Evolutionary conservation across 2,113 vertebrate genomes (phyloP).

Genomic region (Rhegmatorhina hoffmannsi): DNA sequence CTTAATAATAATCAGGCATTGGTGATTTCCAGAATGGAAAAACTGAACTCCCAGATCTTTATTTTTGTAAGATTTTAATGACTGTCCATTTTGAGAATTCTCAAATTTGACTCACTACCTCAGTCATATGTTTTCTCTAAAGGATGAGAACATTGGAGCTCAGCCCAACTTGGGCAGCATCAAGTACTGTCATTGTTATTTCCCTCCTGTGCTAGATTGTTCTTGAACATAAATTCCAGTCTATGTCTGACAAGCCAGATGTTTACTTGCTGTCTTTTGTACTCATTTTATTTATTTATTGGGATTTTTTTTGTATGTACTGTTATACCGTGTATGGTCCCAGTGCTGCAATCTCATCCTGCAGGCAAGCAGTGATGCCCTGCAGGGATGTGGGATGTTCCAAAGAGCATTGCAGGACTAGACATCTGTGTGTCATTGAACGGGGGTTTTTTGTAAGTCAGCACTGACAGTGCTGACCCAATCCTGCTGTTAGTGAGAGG

Average conservation of each 20-base stretch:
- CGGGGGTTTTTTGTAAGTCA: background rate
- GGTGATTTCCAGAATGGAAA: background rate
- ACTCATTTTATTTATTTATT: slow-evolving; percentile 3
- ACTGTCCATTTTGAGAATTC: background rate
- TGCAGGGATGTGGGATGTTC: background rate
- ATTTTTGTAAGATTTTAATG: background rate
- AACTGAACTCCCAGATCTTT: background rate
- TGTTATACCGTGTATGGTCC: background rate
- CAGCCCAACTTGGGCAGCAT: background rate
- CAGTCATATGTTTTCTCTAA: background rate
- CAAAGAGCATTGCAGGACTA: background rate
- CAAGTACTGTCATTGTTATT: slow-evolving; percentile 6
- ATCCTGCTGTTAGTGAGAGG: background rate
- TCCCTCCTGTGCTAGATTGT: slow-evolving; percentile 9
- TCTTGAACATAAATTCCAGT: background rate
- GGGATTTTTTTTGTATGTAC: background rate
- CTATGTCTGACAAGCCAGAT: background rate
- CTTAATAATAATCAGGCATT: background rate
- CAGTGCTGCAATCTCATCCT: background rate
- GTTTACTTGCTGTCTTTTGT: background rate
- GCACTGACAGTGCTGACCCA: background rate
- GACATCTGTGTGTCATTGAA: background rate
- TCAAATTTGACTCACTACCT: background rate
- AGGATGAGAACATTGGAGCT: background rate
- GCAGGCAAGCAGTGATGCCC: background rate